Conservation (phyloP, 2,888 invertebrate genomes). For the Spodoptera littoralis region DNA sequence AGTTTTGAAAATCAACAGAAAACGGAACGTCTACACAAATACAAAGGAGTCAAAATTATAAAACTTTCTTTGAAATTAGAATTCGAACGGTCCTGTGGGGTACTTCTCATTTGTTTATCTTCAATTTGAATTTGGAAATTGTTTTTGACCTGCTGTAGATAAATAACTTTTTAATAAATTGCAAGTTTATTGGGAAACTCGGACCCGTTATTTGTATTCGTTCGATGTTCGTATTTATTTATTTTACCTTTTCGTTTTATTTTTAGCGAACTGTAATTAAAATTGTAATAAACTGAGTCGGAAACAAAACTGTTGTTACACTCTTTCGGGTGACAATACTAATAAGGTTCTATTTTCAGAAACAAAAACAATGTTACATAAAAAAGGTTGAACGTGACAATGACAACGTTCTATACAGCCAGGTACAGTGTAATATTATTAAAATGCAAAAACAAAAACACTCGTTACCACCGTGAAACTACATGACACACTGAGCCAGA, state of each 20-base stretch:
- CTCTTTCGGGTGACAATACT: neutral
- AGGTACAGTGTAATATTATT: neutral
- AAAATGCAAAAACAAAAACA: slow-evolving; percentile 2
- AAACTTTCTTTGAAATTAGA: slow-evolving; percentile 66
- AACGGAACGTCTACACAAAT: slow-evolving; percentile 75
- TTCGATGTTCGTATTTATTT: slow-evolving; percentile 19
- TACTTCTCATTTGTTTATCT: slow-evolving; percentile 60
- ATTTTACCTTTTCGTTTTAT: slow-evolving; percentile 31
- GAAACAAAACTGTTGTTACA: no score
- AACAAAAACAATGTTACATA: no score
- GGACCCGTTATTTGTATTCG: slow-evolving; percentile 20
- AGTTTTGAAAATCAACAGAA: slow-evolving; percentile 85
- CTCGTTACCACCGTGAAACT: slow-evolving; percentile 1
- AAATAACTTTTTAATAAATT: slow-evolving; percentile 51
- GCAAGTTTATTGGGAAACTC: slow-evolving; percentile 43
- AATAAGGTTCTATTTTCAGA: no score
- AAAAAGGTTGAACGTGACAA: neutral
- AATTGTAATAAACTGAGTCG: slow-evolving; percentile 9
- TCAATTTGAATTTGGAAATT: slow-evolving; percentile 61
- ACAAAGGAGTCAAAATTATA: slow-evolving; percentile 76
- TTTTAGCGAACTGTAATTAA: slow-evolving; percentile 21
- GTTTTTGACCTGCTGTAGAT: slow-evolving; percentile 53
- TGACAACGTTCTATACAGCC: neutral
- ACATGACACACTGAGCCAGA: slow-evolving; percentile 20
- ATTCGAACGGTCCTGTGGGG: slow-evolving; percentile 48